Base-by-base conservation (phyloP, 2,888 invertebrate genomes). In the Ceraclea dissimilis region DNA sequence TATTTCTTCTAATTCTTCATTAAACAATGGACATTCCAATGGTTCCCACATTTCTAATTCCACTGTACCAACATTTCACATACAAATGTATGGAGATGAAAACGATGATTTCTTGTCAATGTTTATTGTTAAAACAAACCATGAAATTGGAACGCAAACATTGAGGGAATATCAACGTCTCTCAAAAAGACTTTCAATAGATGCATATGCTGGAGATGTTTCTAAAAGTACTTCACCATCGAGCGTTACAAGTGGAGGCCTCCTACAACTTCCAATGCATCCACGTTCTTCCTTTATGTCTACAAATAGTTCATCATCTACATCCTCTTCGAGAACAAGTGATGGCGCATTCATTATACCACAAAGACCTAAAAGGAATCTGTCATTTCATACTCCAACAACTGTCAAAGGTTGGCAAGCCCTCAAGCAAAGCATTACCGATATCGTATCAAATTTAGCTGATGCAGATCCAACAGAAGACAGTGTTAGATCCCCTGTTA, bases 271-370 rank as follows among this genome's bases (percentile, higher is more conserved):
- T 2, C 62, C 59, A 2, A 48, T 48, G 2, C 50, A 34, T 16
- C 56, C 56, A 8, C 71, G 74, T 62, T 70, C 70, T 1, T 78
- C 77, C 2, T 77, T 74, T 53, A 73, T 72, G 1, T 76, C 78
- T 1, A 74, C 73, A 2, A 70, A 72, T 1, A 74, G 75, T 58
- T 75, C 77, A 0, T 69, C 72, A 0, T 65, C 68, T 0, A 44
- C 59, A 2, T 76, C 76, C 54, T 63, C 63, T 17, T 76, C 71
- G 52, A 66, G 78, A 39, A 78, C 78, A 0, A 76, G 75, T 52
- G 78, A 78, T 55, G 78, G 78, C 0, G 69, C 71, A 2, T 78
- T 78, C 52, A 74, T 76, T 0, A 77, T 78, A 1, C 78, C 78
- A 0, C 77, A 73, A 63, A 74, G 76, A 5, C 78, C 78, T 0